These are phyloP conservation scores for Cinclus cinclus DNA, from an alignment of 2,113 vertebrate genomes.

Conservation along the genomic window DNA sequence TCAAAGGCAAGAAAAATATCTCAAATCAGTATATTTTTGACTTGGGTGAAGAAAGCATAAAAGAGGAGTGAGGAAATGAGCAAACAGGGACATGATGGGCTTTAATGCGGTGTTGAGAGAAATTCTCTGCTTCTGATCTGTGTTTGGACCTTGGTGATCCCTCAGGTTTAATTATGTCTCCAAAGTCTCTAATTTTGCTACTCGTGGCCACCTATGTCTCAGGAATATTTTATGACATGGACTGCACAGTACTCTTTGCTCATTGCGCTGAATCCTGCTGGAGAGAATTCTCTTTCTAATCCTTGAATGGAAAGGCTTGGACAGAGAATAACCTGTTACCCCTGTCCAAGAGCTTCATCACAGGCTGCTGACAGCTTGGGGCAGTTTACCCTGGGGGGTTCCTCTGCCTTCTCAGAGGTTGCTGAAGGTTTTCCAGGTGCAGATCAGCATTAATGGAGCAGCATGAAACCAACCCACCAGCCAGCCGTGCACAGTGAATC, in stretches of 20 bases:
- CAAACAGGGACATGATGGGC: neutral
- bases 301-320: neutral
- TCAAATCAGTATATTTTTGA: neutral
- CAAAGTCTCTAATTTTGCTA: neutral
- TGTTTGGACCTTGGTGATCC: neutral
- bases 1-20: neutral
- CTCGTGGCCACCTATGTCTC: fast-evolving
- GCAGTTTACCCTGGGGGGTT: fast-evolving
- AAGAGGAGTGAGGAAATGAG: neutral
- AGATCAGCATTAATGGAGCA: neutral
- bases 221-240: neutral
- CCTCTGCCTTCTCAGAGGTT: neutral
- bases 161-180: neutral
- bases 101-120: neutral
- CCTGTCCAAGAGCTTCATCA: neutral
- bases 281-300: neutral
- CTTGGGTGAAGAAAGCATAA: neutral
- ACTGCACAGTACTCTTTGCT: fast-evolving
- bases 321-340: neutral
- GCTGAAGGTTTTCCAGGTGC: neutral
- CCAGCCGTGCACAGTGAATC: neutral
- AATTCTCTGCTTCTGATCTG: neutral
- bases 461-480: fast-evolving
- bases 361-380: neutral
- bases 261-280: neutral